These are phyloP conservation scores for Rhinogobius similis DNA, from an alignment of 2,113 vertebrate species.

Conservation along the genomic window DNA sequence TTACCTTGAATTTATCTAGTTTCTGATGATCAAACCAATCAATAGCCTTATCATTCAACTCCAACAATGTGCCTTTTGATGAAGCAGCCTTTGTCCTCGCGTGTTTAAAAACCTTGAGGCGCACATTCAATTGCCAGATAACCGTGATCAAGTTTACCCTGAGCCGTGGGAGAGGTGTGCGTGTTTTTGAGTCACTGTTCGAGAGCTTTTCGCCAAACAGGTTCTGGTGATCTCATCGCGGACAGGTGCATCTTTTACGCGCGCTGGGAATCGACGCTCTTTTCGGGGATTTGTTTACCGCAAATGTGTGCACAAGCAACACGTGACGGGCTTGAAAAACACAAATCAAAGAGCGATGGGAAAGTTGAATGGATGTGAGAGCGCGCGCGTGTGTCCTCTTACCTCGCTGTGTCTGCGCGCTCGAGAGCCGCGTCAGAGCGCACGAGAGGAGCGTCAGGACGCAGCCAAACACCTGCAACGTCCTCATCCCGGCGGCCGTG, in stretches of 20 bases:
- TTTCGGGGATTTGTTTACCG: constrained; percentile 2
- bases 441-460: constrained; percentile 56
- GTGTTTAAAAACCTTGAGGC: constrained; percentile 49
- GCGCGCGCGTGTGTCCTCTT: constrained; percentile 6
- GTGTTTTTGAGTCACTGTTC: constrained; percentile 52
- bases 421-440: constrained; percentile 37
- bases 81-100: background rate
- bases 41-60: background rate
- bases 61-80: background rate
- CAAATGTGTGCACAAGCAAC: background rate
- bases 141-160: constrained; percentile 32
- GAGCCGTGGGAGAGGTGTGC: constrained; percentile 56
- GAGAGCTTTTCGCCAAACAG: constrained; percentile 67
- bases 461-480: constrained; percentile 49
- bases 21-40: background rate
- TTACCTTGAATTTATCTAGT: no score
- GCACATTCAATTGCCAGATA: constrained; percentile 42
- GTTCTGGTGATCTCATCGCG: constrained; percentile 45
- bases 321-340: background rate
- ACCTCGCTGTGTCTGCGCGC: constrained; percentile 69
- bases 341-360: background rate
- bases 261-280: background rate
- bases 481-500: constrained; percentile 34
- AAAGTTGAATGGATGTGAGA: background rate
- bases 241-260: constrained; percentile 45